Base-by-base conservation (phyloP, 2,113 vertebrate genomes). In the Philantomba maxwellii region DNA sequence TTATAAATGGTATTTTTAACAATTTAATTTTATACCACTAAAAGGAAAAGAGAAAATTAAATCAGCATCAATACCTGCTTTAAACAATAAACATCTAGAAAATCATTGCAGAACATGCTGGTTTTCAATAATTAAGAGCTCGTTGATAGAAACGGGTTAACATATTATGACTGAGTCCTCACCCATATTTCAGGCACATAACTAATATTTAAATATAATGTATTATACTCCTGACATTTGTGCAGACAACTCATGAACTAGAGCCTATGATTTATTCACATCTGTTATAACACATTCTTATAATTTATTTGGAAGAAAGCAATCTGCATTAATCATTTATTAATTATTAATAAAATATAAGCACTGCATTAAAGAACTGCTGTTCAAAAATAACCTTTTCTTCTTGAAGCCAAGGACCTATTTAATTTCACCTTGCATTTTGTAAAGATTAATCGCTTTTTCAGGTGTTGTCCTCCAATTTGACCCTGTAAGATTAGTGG, bases 281-380 rank as follows among this genome's bases (percentile, higher is more conserved):
- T 88, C 88, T 98, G 94, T 96, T 98, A 93, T 97, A 98, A 97
- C 70, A 88, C 26, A 97, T 94, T 80, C 98, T 98, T 97, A 98
- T 98, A 98, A 95, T 97, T 97, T 97, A 96, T 98, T 97, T 97
- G 91, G 80, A 93, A 96, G 91, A 85, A 81, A 96, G 95, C 96
- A 98, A 98, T 95, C 87, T 96, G 57, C 98, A 97, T 98, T 98
- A 98, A 98, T 98, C 90, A 98, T 98, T 98, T 97, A 98, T 96
- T 98, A 98, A 98, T 98, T 98, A 98, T 97, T 97, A 98, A 98
- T 98, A 96, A 97, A 98, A 97, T 98, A 96, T 94, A 98, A 97
- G 57, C 17, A 47, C 49, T 57, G 39, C 96, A 97, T 97, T 97
- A 96, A 97, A 96, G 36, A 62, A 30, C 14, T 75, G 80, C 87